Evolutionary conservation across 2,888 invertebrate genomes (phyloP).

Genomic region (Priocnemis perturbator): DNA sequence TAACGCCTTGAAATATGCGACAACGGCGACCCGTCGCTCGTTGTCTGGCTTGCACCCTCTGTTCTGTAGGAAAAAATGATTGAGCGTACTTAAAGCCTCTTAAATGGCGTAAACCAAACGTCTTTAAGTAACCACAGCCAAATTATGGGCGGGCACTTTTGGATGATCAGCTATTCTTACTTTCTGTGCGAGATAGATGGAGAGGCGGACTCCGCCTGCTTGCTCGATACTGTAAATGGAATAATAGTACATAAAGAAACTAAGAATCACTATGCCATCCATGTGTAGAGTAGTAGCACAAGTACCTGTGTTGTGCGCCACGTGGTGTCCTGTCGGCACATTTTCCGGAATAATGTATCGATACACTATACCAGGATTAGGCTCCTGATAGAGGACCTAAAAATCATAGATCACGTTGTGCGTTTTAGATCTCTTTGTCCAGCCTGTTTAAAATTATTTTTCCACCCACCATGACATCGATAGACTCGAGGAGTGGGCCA

Average conservation of each 20-base stretch:
- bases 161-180: slow-evolving; percentile 25
- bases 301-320: slow-evolving; percentile 47
- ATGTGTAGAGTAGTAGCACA: too few species aligned
- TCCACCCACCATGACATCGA: slow-evolving; percentile 86
- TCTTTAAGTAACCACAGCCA: slow-evolving; percentile 4
- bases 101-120: slow-evolving; percentile 1
- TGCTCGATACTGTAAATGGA: slow-evolving; percentile 40
- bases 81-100: too few species aligned
- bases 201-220: slow-evolving; percentile 26
- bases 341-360: slow-evolving; percentile 85
- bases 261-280: too few species aligned
- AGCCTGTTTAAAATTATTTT: background rate
- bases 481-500: slow-evolving; percentile 85
- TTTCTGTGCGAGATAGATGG: slow-evolving; percentile 30
- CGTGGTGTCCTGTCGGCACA: slow-evolving; percentile 34
- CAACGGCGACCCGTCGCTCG: slow-evolving; percentile 39
- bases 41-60: background rate
- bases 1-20: slow-evolving; percentile 50
- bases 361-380: slow-evolving; percentile 92
- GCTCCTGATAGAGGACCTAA: slow-evolving; percentile 88
- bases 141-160: background rate
- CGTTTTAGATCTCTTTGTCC: background rate
- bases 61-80: background rate
- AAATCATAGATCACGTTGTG: background rate
- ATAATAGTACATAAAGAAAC: too few species aligned